phyloP scores from a whole-genome alignment of 2,888 invertebrate species.

The Eilema depressum region DNA sequence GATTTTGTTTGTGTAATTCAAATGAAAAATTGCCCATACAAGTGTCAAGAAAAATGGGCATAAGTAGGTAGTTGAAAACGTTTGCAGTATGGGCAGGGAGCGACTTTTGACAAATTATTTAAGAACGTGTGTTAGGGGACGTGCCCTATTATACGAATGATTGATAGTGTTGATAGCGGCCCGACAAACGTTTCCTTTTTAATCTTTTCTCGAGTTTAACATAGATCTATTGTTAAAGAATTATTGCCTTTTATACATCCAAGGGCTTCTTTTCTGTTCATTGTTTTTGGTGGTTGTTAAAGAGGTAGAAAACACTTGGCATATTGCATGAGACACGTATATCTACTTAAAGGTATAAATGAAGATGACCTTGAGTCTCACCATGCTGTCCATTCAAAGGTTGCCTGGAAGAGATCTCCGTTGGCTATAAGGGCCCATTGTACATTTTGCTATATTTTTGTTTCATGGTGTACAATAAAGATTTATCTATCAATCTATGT shows the following conservation, averaged over 20 bases:
- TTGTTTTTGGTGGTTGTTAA: slow-evolving; percentile 10
- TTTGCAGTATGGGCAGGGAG: slow-evolving; percentile 69
- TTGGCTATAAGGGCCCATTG: no score
- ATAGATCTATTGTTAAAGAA: slow-evolving; percentile 53
- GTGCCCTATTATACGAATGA: slow-evolving; percentile 80
- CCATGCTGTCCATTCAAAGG: no score
- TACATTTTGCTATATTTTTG: no score
- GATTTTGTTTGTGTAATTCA: slow-evolving; percentile 51
- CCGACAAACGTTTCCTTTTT: slow-evolving; percentile 73
- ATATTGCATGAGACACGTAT: no score
- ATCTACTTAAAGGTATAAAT: no score
- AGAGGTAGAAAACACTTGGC: no score
- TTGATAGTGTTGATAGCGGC: slow-evolving; percentile 79
- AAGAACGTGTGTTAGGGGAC: slow-evolving; percentile 84
- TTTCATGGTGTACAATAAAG: no score
- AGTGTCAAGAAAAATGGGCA: slow-evolving; percentile 68
- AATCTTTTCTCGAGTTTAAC: slow-evolving; percentile 67
- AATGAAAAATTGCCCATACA: slow-evolving; percentile 61
- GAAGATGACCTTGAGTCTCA: no score
- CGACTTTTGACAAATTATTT: slow-evolving; percentile 86
- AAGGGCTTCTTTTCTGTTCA: slow-evolving; percentile 39
- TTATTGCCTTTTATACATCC: slow-evolving; percentile 49
- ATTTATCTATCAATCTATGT: no score
- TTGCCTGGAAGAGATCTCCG: no score
- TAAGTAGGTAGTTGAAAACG: slow-evolving; percentile 63